A percentile compares a stretch with the other conserved stretches of the same genome.
These are phyloP conservation scores for Melanotaenia maccullochi DNA, from an alignment of 2,797 vertebrate genomes.

Conservation along the genomic window DNA sequence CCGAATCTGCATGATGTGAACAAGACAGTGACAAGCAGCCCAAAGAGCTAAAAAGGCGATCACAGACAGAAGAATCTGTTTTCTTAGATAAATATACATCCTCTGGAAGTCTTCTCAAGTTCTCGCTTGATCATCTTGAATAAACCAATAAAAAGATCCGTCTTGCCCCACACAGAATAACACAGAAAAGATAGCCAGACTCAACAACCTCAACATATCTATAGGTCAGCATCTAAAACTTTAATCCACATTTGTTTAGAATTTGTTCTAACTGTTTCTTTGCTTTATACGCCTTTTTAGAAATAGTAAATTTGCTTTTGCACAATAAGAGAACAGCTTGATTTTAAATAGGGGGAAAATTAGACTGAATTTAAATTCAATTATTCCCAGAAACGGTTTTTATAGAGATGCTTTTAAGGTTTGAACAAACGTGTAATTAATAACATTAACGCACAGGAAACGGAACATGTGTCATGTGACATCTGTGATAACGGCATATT, in stretches of 20 bases:
- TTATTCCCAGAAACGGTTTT: too few relatives aligned
- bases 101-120: slow-evolving; percentile 41
- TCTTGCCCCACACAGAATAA: too few relatives aligned
- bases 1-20: not conserved
- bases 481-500: not conserved
- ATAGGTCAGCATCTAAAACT: not conserved
- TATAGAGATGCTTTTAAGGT: not conserved
- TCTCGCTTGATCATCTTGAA: slow-evolving; percentile 25
- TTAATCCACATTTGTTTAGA: not conserved
- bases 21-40: not conserved
- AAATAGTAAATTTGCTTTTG: too few relatives aligned
- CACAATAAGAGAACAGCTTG: too few relatives aligned
- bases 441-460: not conserved
- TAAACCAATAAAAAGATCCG: slow-evolving; percentile 15
- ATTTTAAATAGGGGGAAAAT: too few relatives aligned
- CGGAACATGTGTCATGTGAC: not conserved
- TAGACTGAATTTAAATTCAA: too few relatives aligned
- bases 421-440: not conserved
- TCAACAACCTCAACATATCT: not conserved
- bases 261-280: too few relatives aligned
- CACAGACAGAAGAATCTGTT: slow-evolving; percentile 28
- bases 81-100: slow-evolving; percentile 53
- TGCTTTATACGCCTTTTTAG: too few relatives aligned
- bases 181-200: too few relatives aligned
- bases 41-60: slow-evolving; percentile 2